Evolutionary conservation across 2,888 invertebrate genomes (phyloP).

Genomic region (Elaeidobius kamerunicus): DNA sequence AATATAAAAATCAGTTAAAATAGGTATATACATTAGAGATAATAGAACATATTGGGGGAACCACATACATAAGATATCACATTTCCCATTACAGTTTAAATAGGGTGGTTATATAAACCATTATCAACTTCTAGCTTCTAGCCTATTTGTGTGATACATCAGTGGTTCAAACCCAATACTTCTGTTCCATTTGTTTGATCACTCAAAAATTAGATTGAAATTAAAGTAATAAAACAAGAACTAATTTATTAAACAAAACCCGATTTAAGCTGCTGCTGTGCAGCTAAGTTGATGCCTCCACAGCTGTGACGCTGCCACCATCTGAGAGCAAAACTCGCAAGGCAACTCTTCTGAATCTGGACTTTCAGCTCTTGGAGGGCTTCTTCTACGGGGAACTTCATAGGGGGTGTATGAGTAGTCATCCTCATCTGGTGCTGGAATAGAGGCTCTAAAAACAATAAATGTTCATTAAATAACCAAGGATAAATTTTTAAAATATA

Average conservation of each 20-base stretch:
- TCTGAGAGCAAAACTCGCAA: slow-evolving; percentile 58
- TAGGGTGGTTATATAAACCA: too few species aligned
- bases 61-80: too few species aligned
- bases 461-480: not conserved
- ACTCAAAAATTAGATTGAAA: not conserved
- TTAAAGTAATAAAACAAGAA: not conserved
- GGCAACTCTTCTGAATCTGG: slow-evolving; percentile 52
- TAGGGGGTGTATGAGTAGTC: slow-evolving; percentile 17
- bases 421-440: slow-evolving; percentile 16
- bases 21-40: too few species aligned
- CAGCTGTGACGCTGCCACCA: slow-evolving; percentile 53
- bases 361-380: slow-evolving; percentile 25
- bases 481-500: not conserved
- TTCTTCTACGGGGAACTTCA: slow-evolving; percentile 22
- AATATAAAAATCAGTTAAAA: too few species aligned
- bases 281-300: slow-evolving; percentile 56
- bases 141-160: too few species aligned
- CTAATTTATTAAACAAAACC: slow-evolving; percentile 20
- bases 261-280: slow-evolving; percentile 33
- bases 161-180: too few species aligned
- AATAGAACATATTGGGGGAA: too few species aligned
- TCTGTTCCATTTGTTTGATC: too few species aligned
- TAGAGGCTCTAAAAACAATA: not conserved
- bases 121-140: too few species aligned
- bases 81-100: too few species aligned